Conservation (phyloP, 2,113 vertebrate species). For the Tamias sibiricus region DNA sequence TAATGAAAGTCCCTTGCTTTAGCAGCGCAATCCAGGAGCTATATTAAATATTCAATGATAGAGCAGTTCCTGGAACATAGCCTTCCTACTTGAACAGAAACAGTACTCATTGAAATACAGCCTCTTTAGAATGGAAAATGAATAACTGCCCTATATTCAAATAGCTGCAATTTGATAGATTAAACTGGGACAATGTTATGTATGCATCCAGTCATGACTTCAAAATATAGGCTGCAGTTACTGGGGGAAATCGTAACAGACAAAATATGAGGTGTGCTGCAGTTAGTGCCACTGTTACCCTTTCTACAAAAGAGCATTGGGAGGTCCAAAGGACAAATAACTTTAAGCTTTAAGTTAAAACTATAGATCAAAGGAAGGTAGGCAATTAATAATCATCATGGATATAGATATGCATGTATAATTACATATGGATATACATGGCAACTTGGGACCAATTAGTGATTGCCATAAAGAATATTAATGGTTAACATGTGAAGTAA, state of each 20-base stretch:
- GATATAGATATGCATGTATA: background rate
- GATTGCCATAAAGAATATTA: conserved; percentile 7
- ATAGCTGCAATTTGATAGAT: background rate
- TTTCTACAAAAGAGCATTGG: background rate
- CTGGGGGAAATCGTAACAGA: background rate
- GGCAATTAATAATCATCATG: background rate
- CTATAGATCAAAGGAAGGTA: background rate
- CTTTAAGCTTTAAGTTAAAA: conserved; percentile 8
- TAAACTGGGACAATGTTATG: background rate
- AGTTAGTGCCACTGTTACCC: background rate
- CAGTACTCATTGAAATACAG: conserved; percentile 15
- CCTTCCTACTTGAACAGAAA: conserved; percentile 1
- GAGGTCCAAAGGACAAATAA: background rate
- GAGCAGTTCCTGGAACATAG: conserved; percentile 7
- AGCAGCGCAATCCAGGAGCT: background rate
- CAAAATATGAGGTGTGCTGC: background rate
- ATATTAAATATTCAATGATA: conserved; percentile 55
- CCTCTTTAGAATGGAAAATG: background rate
- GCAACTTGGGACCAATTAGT: background rate
- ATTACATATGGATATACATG: background rate
- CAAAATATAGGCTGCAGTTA: conserved; percentile 5
- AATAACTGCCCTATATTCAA: background rate
- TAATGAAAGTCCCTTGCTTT: conserved; percentile 19
- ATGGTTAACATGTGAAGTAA: background rate
- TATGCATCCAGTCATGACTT: conserved; percentile 7